Base-by-base conservation (phyloP, 2,797 vertebrate species). In the Holocentrus rufus region DNA sequence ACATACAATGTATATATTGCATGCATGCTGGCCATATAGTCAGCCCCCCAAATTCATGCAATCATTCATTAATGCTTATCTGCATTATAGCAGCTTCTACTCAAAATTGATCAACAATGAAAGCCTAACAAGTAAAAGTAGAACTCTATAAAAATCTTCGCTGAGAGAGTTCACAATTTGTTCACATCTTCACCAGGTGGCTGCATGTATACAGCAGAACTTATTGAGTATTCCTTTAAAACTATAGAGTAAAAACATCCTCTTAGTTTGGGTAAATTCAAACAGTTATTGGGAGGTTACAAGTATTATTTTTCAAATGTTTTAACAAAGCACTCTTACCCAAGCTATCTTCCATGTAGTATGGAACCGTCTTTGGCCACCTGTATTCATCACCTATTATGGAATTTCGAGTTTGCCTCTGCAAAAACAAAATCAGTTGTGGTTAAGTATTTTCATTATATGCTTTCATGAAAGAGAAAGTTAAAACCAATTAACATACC, bases 351-450 rank as follows among this genome's bases (percentile, higher is more conserved):
- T 96, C 95, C 75, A 98, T 90, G 71, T 94, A 92, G 4, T 98
- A 99, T 0, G 97, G 97, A 62, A 99, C 84, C 0, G 88, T 93
- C 7, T 83, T 95, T 15, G 97, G 96, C 97, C 96, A 98, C 64
- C 93, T 92, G 76, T 97, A 97, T 1, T 90, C 7, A 8, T 96
- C 94, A 25, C 95, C 96, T 59, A 95, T 93, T 55, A 98, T 95
- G 60, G 97, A 95, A 84, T 96, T 98, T 34, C 93, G 90, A 10
- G 79, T 88, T 85, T 92, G 90, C 34, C 42, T 74, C 92, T 95
- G 79, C 36, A 74, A 50, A 7, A 7, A 65, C 2, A 53, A 53
- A 22, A 59, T 46, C 1, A 79, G 10, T 50, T 3, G 50, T 10
- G 17, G n/a, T 30, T 25, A 23, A 22, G n/a, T 7, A 15, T 18